Base-by-base conservation (phyloP, 2,113 vertebrate species). In the Oenanthe oenanthe region DNA sequence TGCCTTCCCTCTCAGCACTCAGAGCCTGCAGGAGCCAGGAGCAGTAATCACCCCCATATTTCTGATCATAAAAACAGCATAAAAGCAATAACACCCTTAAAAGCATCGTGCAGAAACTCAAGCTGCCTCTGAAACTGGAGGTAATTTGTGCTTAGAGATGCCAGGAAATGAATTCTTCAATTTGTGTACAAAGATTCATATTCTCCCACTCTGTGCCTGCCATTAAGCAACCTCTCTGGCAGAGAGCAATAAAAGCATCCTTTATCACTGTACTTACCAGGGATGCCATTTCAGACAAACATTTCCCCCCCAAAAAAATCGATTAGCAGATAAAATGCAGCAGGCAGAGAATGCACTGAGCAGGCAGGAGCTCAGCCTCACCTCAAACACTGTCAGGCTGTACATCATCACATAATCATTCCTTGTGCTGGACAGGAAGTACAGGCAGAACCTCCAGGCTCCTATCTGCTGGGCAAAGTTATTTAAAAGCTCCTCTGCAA, bases 361-460 rank as follows among this genome's bases (percentile, higher is more conserved):
- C 63, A 63, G 72, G 42, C 24, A 91, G 32, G 6, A 43, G 88
- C 9, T n/a, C 43, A 65, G 19, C 83, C 98, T 99, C 97, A 99
- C 99, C 99, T 99, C 99, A 98, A 99, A 99, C 92, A 99, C 99
- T 12, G 99, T 99, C 96, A 99, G 98, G 94, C 99, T 99, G 97
- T 99, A 99, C 99, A 99, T 99, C 99, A 99, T 99, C 14, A 99
- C 99, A 66, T 99, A 99, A 97, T 99, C 99, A 70, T 99, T 99
- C 88, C 98, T 98, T 56, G 99, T 99, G 95, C 99, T 99, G 78
- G 99, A 99, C 68, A 99, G 98, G 97, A 99, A 99, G 97, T 99
- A 99, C 83, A 99, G 98, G 96, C 99, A 99, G 97, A 99, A 99
- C 51, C 99, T 98, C 99, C 99, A 99, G 6, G 99, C 99, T 97